These are phyloP conservation scores for Perca fluviatilis DNA, from an alignment of 2,113 vertebrate genomes.

Conservation along the genomic window DNA sequence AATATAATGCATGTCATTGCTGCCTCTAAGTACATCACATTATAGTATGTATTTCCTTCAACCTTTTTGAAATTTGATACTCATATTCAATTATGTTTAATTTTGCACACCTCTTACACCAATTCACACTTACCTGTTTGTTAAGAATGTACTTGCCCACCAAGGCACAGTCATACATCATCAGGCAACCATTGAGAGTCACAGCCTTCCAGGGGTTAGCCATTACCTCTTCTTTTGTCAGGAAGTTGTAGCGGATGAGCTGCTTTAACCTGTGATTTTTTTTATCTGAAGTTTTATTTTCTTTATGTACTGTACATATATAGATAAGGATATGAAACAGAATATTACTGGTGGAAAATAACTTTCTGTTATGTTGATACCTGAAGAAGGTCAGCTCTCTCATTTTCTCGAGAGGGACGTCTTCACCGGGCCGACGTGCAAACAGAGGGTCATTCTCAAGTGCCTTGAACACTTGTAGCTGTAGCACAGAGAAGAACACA, in stretches of 20 bases:
- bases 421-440: constrained; percentile 82
- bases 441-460: constrained; percentile 93
- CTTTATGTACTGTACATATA: not conserved
- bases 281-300: not conserved
- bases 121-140: constrained; percentile 77
- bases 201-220: constrained; percentile 70
- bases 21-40: too few relatives aligned
- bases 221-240: constrained; percentile 71
- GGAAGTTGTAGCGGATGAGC: constrained; percentile 87
- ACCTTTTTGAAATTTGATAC: too few relatives aligned
- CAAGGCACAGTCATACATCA: constrained; percentile 91
- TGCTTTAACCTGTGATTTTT: constrained; percentile 82
- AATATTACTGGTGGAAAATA: not conserved
- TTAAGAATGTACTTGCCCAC: constrained; percentile 81
- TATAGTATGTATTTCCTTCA: too few relatives aligned
- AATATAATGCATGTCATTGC: too few relatives aligned
- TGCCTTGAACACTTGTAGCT: constrained; percentile 88
- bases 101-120: too few relatives aligned
- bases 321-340: not conserved
- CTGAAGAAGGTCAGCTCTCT: constrained; percentile 90
- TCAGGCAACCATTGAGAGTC: constrained; percentile 76
- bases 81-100: too few relatives aligned
- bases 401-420: constrained; percentile 85
- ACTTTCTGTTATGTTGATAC: constrained; percentile 26
- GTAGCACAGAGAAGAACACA: not conserved